Base-by-base conservation (phyloP, 1,140 invertebrate species). In the Drosophila triauraria region DNA sequence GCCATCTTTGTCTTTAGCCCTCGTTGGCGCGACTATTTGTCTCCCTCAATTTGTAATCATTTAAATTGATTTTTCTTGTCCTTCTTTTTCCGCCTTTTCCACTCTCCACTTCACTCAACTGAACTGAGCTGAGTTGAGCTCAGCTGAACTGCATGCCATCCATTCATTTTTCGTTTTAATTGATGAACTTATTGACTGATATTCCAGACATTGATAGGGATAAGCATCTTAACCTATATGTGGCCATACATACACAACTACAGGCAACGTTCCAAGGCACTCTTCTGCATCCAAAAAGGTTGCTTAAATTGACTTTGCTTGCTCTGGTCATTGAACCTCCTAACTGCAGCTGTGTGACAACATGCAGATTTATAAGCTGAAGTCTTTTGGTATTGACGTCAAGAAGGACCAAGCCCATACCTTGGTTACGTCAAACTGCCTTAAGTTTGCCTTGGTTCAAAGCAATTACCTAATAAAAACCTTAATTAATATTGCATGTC, bases 51-150 rank as follows among this genome's bases (percentile, higher is more conserved):
- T 90, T 78, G 85, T 90, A 90, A 90, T 90, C 85, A 90, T 90
- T 85, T 90, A 90, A 90, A 90, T 90, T 90, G 85, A 90, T 90
- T 90, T 90, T 90, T 91, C 85, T 90, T 90, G 85, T 90, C 82
- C 59, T 68, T 84, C 59, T 53, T 64, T 57, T 72, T 48, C 35
- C 75, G 68, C 50, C 59, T 70, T 71, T 47, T 58, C 69, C 75
- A 76, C 32, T 77, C 61, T 50, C 38, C 53, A 47, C 27, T 25
- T 43, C 51, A 68, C 20, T 65, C 20, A 17, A 64, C 59, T 38
- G n/a, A 17, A 64, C 59, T 38, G n/a, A 60, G 17, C 53, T 20
- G 50, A 20, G 50, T 27, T 53, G 27, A 20, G 51, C 35, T 40
- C 20, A 56, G 23, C 53, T 54, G 44, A 58, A 38, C 20, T 54